These are phyloP conservation scores for Scaptomyza cyrtandrae DNA, from an alignment of 2,888 invertebrate genomes.

Conservation along the genomic window DNA sequence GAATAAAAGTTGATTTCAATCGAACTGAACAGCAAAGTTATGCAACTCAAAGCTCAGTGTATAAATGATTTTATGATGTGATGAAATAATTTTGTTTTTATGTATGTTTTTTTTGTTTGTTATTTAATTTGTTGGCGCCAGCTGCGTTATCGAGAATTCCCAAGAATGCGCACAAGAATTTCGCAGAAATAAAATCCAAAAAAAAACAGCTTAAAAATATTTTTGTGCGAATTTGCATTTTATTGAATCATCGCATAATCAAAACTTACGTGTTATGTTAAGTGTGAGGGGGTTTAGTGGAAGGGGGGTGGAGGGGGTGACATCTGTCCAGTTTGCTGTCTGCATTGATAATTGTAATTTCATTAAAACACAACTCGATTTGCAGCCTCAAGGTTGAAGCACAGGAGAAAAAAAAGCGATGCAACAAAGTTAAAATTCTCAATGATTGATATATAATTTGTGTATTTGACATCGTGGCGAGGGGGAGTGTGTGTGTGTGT, in stretches of 20 bases:
- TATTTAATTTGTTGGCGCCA: constrained; percentile 48
- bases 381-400: constrained; percentile 25
- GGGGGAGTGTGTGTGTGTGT: constrained; percentile 2
- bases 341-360: constrained; percentile 39
- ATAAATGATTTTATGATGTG: constrained; percentile 13
- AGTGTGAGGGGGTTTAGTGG: background rate
- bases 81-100: constrained; percentile 32
- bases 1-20: background rate
- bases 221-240: constrained; percentile 49
- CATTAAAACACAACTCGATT: constrained; percentile 36
- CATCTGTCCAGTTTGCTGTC: constrained; percentile 20
- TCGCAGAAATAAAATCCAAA: constrained; percentile 28
- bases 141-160: constrained; percentile 65
- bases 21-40: background rate
- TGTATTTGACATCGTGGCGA: constrained; percentile 9
- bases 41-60: background rate
- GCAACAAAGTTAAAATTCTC: constrained; percentile 32
- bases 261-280: background rate
- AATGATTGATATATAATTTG: constrained; percentile 72
- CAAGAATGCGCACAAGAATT: constrained; percentile 73
- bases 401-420: constrained; percentile 11
- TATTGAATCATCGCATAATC: constrained; percentile 50
- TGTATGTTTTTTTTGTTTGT: constrained; percentile 18
- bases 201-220: constrained; percentile 29
- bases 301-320: background rate